phyloP scores from a whole-genome alignment of 1,140 invertebrate genomes.

The Drosophila bipectinata region DNA sequence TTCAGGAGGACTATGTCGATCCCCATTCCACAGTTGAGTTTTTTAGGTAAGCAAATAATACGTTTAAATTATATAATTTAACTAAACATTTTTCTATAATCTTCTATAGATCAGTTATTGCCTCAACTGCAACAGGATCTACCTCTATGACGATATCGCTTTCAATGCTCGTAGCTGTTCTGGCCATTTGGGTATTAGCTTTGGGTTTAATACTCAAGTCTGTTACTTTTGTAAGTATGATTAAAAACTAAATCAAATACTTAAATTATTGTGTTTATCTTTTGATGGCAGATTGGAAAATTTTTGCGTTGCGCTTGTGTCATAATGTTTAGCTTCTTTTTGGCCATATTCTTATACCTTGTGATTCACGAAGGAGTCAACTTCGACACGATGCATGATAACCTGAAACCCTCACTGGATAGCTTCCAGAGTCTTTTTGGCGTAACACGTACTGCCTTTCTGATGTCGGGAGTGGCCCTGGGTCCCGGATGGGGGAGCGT shows the following conservation, averaged over 20 bases:
- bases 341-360: slow-evolving; percentile 61
- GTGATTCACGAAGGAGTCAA: slow-evolving; percentile 50
- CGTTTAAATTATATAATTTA: too few relatives aligned
- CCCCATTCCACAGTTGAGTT: slow-evolving; percentile 76
- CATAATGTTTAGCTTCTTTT: slow-evolving; percentile 66
- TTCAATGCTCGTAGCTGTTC: slow-evolving; percentile 58
- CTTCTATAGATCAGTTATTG: slow-evolving; percentile 51
- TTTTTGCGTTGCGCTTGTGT: slow-evolving; percentile 64
- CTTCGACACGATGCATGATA: slow-evolving; percentile 35
- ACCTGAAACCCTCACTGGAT: slow-evolving; percentile 48
- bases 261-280: neutral
- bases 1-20: slow-evolving; percentile 22
- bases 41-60: slow-evolving; percentile 54
- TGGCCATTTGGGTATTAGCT: slow-evolving; percentile 61
- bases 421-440: slow-evolving; percentile 33
- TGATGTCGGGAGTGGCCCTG: slow-evolving; percentile 64
- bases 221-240: slow-evolving; percentile 60
- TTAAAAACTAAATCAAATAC: neutral
- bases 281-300: slow-evolving; percentile 66
- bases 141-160: slow-evolving; percentile 50
- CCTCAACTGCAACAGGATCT: slow-evolving; percentile 49
- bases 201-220: slow-evolving; percentile 54
- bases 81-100: neutral
- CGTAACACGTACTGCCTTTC: slow-evolving; percentile 46
- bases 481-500: slow-evolving; percentile 79